Conservation (phyloP, 1,140 invertebrate genomes). For the Trypoxylus dichotomus region DNA sequence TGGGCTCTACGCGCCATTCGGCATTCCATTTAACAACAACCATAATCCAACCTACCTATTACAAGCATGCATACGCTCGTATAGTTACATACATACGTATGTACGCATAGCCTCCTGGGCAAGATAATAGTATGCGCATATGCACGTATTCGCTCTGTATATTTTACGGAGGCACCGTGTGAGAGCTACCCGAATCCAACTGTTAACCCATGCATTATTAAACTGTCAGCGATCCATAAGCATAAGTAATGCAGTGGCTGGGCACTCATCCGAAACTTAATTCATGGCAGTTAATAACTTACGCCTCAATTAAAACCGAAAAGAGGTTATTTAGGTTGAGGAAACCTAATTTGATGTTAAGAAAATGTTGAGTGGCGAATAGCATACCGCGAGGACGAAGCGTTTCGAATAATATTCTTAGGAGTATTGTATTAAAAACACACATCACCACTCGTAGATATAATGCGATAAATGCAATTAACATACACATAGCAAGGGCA, state of each 20-base stretch:
- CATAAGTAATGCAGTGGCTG: not conserved
- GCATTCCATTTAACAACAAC: not conserved
- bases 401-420: not conserved
- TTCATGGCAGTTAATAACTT: constrained; percentile 28
- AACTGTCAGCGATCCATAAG: constrained; percentile 23
- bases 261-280: constrained; percentile 27
- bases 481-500: not conserved
- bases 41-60: not conserved
- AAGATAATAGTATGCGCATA: not conserved
- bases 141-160: not conserved
- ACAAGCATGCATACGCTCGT: not conserved
- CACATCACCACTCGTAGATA: not conserved
- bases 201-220: constrained; percentile 28
- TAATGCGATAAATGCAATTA: not conserved
- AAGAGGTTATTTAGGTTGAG: not conserved
- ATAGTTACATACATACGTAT: not conserved
- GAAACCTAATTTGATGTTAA: not conserved
- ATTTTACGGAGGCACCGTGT: not conserved
- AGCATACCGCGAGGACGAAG: not conserved
- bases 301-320: constrained; percentile 26
- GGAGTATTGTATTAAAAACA: not conserved
- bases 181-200: not conserved
- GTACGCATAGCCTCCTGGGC: not conserved
- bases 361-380: not conserved
- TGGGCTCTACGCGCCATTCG: not conserved